Conservation (phyloP, 2,113 vertebrate species). For the Chionomys nivalis region DNA sequence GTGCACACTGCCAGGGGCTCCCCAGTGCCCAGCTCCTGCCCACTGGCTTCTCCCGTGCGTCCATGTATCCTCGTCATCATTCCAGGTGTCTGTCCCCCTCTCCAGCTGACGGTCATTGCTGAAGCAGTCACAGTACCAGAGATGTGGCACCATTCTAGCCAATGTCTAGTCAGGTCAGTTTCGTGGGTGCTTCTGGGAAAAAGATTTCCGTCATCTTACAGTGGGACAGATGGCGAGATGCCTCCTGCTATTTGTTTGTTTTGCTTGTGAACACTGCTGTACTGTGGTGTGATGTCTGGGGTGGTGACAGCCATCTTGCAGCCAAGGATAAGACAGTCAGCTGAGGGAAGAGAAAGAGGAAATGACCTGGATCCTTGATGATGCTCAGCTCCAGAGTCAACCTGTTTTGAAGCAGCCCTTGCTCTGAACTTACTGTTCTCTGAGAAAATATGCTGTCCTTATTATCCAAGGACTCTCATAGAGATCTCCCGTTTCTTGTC, state of each 20-base stretch:
- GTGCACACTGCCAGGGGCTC: neutral
- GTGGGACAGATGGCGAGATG: neutral
- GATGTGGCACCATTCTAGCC: neutral
- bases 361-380: neutral
- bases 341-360: constrained; percentile 41
- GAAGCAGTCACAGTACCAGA: neutral
- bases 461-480: neutral
- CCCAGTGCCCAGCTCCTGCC: fast-evolving
- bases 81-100: neutral
- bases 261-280: neutral
- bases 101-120: neutral
- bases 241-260: neutral
- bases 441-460: neutral
- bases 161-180: neutral
- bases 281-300: constrained; percentile 1
- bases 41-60: fast-evolving
- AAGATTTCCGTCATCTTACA: constrained; percentile 8
- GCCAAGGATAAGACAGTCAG: neutral
- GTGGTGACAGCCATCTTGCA: neutral
- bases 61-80: neutral
- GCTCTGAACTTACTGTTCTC: neutral
- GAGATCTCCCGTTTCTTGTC: constrained; percentile 22
- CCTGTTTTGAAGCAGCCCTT: constrained; percentile 1
- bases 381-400: neutral
- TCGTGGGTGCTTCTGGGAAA: neutral